A percentile compares a stretch with the other conserved stretches of the same genome.
Evolutionary conservation across 2,888 invertebrate genomes (phyloP).

Genomic region (Archips xylosteana): DNA sequence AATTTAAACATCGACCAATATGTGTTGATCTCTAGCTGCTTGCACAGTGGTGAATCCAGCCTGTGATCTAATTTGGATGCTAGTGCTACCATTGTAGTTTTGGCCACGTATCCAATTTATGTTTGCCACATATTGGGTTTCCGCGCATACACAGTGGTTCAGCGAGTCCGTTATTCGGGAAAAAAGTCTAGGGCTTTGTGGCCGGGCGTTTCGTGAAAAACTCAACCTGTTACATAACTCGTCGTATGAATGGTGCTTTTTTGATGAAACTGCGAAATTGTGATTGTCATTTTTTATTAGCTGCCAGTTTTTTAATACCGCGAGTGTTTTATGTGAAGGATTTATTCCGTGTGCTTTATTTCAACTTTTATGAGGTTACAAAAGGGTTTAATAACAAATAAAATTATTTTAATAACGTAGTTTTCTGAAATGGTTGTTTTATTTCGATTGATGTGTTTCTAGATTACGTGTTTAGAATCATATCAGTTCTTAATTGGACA

Average conservation of each 20-base stretch:
- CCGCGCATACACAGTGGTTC: conserved; percentile 21
- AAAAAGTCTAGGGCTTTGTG: conserved; percentile 14
- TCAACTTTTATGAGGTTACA: background rate
- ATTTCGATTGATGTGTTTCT: no score
- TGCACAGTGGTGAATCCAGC: background rate
- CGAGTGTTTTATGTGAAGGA: conserved; percentile 5
- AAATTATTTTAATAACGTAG: background rate
- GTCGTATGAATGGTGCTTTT: background rate
- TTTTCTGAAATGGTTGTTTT: no score
- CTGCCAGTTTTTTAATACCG: conserved; percentile 9
- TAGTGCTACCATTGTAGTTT: conserved; percentile 28
- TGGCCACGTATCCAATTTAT: conserved; percentile 39
- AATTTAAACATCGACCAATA: conserved; percentile 1
- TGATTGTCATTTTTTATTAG: conserved; percentile 13
- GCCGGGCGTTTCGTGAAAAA: conserved; percentile 6
- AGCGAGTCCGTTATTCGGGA: conserved; percentile 5
- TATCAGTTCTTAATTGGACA: no score
- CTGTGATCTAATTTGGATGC: conserved; percentile 35
- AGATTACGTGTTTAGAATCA: no score
- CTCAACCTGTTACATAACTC: conserved; percentile 19
- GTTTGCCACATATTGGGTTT: conserved; percentile 33
- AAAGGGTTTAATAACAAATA: background rate
- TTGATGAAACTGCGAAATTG: conserved; percentile 12
- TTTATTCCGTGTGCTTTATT: background rate
- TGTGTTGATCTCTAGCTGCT: background rate